Base-by-base conservation (phyloP, 2,113 vertebrate species). In the Cisticola juncidis region DNA sequence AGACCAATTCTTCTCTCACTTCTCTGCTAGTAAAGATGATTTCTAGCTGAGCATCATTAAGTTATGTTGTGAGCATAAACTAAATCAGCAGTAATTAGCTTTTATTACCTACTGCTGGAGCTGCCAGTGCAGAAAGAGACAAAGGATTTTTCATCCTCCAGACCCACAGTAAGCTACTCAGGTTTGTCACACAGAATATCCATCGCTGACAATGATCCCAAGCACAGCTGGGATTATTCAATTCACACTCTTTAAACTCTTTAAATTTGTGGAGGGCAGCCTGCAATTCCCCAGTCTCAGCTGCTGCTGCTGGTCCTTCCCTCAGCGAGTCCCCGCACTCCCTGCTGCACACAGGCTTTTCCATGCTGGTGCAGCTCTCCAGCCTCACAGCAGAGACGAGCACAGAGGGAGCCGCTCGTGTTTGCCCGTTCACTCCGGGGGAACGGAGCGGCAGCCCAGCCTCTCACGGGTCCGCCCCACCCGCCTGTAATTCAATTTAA, bases 401-500 rank as follows among this genome's bases (percentile, higher is more conserved):
- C 0, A 23, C 14, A 60, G n/a, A 47, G 11, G 2, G 29, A 58
- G 2, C 8, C 28, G 3, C 28, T 40, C 62, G 1, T 0, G 2
- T 11, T 29, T 26, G 8, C 2, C 21, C 23, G 9, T 13, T 36
- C 11, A 12, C 15, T 3, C 19, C 0, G 6, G 3, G 14, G 2
- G 0, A 5, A 12, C 47, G 4, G 3, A 11, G 7, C 25, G 2
- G n/a, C n/a, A 5, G 11, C 45, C 3, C 19, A 3, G 11, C 0
- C 2, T 7, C 42, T 11, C 53, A 1, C 3, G 0, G 7, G 4
- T 2, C 17, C 14, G 3, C 18, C 38, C 40, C 45, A 4, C 6
- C 5, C 14, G 2, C 8, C n/a, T 12, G 5, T 4, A 4, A 10
- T 9, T 4, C 2, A 1, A 11, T 6, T 5, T 2, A 1, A 3